Conservation (phyloP, 2,113 vertebrate species). For the Sander vitreus region DNA sequence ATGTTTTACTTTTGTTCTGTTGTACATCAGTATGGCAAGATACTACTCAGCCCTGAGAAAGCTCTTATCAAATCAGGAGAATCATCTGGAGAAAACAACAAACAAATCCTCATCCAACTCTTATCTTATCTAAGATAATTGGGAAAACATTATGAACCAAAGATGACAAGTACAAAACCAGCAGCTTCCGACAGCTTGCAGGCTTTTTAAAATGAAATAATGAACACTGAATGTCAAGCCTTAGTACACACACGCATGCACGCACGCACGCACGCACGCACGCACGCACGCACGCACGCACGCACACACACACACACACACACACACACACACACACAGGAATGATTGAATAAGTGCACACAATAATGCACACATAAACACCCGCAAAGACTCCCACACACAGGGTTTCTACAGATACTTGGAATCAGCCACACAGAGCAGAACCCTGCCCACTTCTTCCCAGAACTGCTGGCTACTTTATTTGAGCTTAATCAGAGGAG, state of each 20-base stretch:
- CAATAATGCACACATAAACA: constrained; percentile 22
- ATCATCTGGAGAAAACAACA: neutral
- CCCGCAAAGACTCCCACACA: constrained; percentile 19
- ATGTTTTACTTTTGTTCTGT: constrained; percentile 16
- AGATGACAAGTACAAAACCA: neutral
- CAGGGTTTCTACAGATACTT: constrained; percentile 43
- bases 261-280: constrained; percentile 20
- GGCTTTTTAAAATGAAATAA: constrained; percentile 55
- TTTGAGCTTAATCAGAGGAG: constrained; percentile 48
- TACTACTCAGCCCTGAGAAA: neutral
- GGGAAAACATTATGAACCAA: neutral
- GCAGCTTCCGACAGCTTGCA: constrained; percentile 2
- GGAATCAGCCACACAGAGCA: constrained; percentile 38
- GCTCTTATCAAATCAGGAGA: neutral
- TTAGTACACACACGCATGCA: constrained; percentile 29
- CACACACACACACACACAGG: neutral
- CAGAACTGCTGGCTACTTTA: constrained; percentile 60
- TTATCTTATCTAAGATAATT: constrained; percentile 21
- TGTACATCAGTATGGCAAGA: constrained; percentile 2
- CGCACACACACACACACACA: no score
- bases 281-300: constrained; percentile 15
- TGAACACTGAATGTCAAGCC: constrained; percentile 31
- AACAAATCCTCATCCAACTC: neutral
- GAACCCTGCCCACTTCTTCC: constrained; percentile 59
- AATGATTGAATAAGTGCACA: constrained; percentile 9